These are phyloP conservation scores for Melitaea athalia DNA, from an alignment of 2,888 invertebrate genomes.

Conservation along the genomic window DNA sequence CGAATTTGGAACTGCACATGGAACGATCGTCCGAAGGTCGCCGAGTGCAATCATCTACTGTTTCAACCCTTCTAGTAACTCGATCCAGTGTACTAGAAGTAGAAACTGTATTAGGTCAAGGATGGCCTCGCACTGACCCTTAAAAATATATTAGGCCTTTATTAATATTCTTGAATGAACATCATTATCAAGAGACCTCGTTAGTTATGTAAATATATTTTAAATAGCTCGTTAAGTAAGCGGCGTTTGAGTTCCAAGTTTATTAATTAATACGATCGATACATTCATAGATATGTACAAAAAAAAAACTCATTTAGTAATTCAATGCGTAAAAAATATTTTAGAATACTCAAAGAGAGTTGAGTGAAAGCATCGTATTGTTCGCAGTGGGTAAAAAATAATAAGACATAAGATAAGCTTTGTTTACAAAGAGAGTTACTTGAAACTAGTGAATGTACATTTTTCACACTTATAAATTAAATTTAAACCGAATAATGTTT, in stretches of 20 bases:
- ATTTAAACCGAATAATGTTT: slow-evolving; percentile 70
- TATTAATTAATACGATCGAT: slow-evolving; percentile 7
- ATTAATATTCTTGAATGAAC: background rate
- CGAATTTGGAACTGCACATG: slow-evolving; percentile 36
- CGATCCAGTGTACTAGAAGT: slow-evolving; percentile 27
- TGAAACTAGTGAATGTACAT: slow-evolving; percentile 31
- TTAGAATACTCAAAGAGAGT: background rate
- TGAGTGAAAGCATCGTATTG: background rate
- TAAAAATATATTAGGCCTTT: background rate
- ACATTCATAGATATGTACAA: background rate
- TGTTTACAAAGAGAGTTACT: slow-evolving; percentile 13
- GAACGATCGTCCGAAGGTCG: slow-evolving; percentile 64
- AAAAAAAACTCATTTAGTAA: background rate
- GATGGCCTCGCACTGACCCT: background rate
- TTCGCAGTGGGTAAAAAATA: background rate
- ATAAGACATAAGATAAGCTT: background rate
- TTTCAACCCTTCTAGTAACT: slow-evolving; percentile 33
- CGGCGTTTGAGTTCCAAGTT: slow-evolving; percentile 29
- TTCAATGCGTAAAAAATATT: background rate
- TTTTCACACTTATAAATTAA: slow-evolving; percentile 47
- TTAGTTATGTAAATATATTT: slow-evolving; percentile 15
- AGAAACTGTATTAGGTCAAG: slow-evolving; percentile 21
- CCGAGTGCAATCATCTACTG: slow-evolving; percentile 35
- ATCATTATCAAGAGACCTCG: slow-evolving; percentile 11
- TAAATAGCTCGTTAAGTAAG: slow-evolving; percentile 7